Evolutionary conservation across 2,797 vertebrate genomes (phyloP), one percentile per base, ranked within the genome.

Genomic region (Manis pentadactyla): DNA sequence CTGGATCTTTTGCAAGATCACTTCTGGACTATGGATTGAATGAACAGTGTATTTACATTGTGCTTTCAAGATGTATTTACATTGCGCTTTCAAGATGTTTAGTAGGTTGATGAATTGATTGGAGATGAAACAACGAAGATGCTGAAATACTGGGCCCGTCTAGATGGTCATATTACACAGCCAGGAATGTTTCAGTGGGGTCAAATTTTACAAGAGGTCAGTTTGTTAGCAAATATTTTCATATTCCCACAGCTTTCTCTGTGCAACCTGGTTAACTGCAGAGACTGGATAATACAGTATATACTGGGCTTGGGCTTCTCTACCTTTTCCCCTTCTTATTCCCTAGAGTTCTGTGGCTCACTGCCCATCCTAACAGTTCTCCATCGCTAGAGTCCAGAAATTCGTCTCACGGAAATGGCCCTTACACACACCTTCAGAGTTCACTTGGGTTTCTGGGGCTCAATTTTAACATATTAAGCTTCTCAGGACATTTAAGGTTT

Each of bases 401-500:
- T 31, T 8, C 4, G 51, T 64, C 63, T 93, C 57, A 71, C 6
- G 10, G 51, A 87, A 42, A 46, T 51, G 85, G 13, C 61, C 68
- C 37, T 68, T n/a, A 64, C 0, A 83, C 15, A 68, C 9, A 92
- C 39, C 57, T 82, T 96, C 71, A 96, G 37, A 74, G 27, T 89
- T 51, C 71, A 49, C 42, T 87, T 85, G 75, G 21, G 51, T 81
- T 37, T 87, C 46, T 11, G 46, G 46, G 42, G 69, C 79, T 96
- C 95, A 83, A 19, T 94, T 85, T 96, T 93, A 94, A 90, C 61
- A 94, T 64, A 39, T 97, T 73, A 92, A 94, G 53, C 53, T 81
- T 95, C 59, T 87, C 17, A 9, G 90, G 78, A 94, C 83, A 97
- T 92, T 91, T 46, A 91, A 84, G n/a, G 79, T 96, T 95, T 97